Base-by-base conservation (phyloP, 2,797 vertebrate species). In the Neopelma chrysocephalum region DNA sequence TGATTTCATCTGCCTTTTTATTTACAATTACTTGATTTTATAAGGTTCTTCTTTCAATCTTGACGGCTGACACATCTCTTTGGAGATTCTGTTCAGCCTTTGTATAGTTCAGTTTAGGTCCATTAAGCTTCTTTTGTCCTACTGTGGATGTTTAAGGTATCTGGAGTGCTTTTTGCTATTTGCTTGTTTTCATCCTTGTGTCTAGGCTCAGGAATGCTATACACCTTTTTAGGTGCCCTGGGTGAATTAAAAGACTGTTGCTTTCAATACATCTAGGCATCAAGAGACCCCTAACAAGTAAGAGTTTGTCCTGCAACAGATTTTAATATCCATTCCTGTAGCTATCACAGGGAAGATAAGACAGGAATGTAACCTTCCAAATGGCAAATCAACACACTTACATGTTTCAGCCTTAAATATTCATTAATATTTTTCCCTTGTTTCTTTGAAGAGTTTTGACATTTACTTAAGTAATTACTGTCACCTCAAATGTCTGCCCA, bases 391-490 rank as follows among this genome's bases (percentile, higher is more conserved):
- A 80, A 95, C 56, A 71, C 56, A 45, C 60, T 90, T 79, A 51
- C 1, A 11, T 56, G 19, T 93, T 96, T 96, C 81, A 89, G 38
- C 21, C 86, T 93, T 96, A 96, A 96, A 96, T 96, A 97, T 95
- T 96, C 80, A 96, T 96, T 61, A 94, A 68, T 88, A 96, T 83
- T 87, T 88, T 47, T 51, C 45, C 87, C 71, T 93, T 94, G 60
- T 92, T 97, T 96, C 93, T 96, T 94, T 94, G 92, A 94, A 97
- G 93, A 89, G 18, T 95, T 97, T 95, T 97, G 94, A 92, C 94
- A 96, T 97, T 97, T 96, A 93, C 87, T 96, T 96, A 96, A 96
- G 91, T 96, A 97, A 97, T 97, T 97, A 92, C 68, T 94, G 92
- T 92, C 95, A 93, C 76, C 88, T 94, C 85, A 96, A 97, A 96